Percentiles rank a stretch among this genome's conserved stretches.
Conservation (phyloP, 2,888 invertebrate species). For the Coelogynopora nodosa region DNA sequence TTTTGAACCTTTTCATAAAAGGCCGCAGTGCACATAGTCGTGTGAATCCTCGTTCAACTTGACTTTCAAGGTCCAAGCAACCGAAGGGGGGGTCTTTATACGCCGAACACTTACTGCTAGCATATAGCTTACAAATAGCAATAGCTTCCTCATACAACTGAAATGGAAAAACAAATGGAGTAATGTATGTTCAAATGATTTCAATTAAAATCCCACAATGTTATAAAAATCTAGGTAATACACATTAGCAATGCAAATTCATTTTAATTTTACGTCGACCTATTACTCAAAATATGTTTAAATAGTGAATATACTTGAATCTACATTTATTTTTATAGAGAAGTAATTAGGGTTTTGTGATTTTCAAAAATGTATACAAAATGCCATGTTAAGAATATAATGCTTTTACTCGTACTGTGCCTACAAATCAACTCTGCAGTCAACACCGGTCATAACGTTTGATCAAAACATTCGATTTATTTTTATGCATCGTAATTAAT, state of each 20-base stretch:
- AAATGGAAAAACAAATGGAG: conserved; percentile 19
- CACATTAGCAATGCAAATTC: neutral
- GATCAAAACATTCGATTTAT: neutral
- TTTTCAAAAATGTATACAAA: neutral
- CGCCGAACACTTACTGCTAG: conserved; percentile 31
- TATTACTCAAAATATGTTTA: neutral
- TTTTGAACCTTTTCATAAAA: conserved; percentile 31
- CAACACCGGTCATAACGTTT: neutral
- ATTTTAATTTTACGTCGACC: neutral
- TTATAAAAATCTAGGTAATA: neutral
- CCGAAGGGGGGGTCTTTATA: conserved; percentile 2
- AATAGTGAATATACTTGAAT: neutral
- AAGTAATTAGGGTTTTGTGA: neutral
- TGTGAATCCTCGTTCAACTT: conserved; percentile 31
- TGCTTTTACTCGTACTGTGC: neutral
- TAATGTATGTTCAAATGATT: neutral
- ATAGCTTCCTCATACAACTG: conserved; percentile 31
- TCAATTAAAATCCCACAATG: neutral
- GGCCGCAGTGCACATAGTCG: conserved; percentile 31
- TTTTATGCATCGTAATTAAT: neutral
- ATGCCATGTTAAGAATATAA: neutral
- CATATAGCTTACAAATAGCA: conserved; percentile 31
- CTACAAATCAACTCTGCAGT: neutral
- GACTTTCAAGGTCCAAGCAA: conserved; percentile 1
- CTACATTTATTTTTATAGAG: neutral